Base-by-base conservation (phyloP, 2,888 invertebrate species). In the Magallana nippona region DNA sequence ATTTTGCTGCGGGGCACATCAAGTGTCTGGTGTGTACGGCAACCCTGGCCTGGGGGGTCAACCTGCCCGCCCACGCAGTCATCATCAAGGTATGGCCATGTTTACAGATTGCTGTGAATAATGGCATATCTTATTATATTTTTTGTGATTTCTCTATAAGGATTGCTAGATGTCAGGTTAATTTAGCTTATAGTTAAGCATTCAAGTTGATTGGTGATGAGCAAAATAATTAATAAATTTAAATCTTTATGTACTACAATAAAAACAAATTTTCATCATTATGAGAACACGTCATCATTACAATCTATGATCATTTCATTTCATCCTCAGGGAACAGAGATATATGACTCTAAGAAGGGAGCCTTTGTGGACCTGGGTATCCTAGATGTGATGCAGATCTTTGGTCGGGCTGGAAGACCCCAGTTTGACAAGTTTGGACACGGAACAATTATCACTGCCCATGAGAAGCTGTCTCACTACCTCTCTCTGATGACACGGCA, bases 11-110 rank as follows among this genome's bases (percentile, higher is more conserved):
- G 84, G 99, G 99, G 0, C 96, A 96, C 87, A 96, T 98, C 85
- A 97, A 96, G 93, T 98, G 96, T 15, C 95, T 99, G 1, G 97
- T 98, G 11, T 99, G 99, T 93, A 99, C 99, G 0, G 97, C 99
- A 0, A 99, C 99, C 0, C 95, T 99, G 56, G 99, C 99, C 55
- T 99, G 99, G 99, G 99, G 99, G 90, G 99, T 99, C 8, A 99
- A 99, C 95, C 95, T 99, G 88, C 99, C 99, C 0, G 99, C 99
- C 0, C 99, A 99, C 94, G 99, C 98, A 56, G 99, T 99, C 87
- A 96, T 99, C 80, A 98, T 98, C 88, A 96, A 97, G 94, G 98
- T 97, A 95, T 94, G 79, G 82, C 19, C n/a, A 8, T 5, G 44
- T 44, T 60, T 10, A 60, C n/a, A 60, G 62, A 15, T 81, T 10